Conservation (phyloP, 2,113 vertebrate genomes). For the Tympanuchus pallidicinctus region DNA sequence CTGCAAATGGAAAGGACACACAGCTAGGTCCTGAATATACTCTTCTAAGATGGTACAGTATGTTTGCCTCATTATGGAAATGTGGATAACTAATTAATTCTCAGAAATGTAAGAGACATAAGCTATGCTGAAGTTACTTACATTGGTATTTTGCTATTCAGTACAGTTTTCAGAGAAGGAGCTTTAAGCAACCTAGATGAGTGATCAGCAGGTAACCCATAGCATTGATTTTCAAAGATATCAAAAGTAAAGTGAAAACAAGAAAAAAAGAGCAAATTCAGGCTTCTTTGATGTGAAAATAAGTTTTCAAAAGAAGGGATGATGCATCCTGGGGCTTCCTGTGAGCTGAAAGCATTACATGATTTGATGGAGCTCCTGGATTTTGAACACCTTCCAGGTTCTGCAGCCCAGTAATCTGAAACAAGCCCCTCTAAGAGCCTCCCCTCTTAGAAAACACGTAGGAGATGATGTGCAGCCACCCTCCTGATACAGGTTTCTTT, state of each 20-base stretch:
- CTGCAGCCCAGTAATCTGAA: not conserved
- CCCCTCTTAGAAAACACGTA: not conserved
- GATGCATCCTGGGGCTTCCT: not conserved
- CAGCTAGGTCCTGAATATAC: conserved; percentile 8
- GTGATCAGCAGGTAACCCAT: not conserved
- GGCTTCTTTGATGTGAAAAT: not conserved
- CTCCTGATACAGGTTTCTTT: not conserved
- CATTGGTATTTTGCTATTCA: not conserved
- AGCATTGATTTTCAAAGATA: not conserved
- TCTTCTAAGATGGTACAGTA: conserved; percentile 26
- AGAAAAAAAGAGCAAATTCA: not conserved
- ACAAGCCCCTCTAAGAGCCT: not conserved
- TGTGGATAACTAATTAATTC: not conserved
- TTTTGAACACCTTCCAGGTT: not conserved
- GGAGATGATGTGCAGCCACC: not conserved
- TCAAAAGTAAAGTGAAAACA: not conserved
- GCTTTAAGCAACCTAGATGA: not conserved
- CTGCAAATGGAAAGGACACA: conserved; percentile 16
- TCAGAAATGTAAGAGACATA: conserved; percentile 9
- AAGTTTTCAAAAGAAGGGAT: not conserved
- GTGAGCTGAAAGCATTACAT: not conserved
- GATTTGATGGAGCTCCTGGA: not conserved
- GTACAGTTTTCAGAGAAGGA: not conserved
- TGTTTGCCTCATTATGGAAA: conserved; percentile 41
- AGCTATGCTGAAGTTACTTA: not conserved